phyloP scores from a whole-genome alignment of 2,888 invertebrate species.

The Alloscopus bannaensis region DNA sequence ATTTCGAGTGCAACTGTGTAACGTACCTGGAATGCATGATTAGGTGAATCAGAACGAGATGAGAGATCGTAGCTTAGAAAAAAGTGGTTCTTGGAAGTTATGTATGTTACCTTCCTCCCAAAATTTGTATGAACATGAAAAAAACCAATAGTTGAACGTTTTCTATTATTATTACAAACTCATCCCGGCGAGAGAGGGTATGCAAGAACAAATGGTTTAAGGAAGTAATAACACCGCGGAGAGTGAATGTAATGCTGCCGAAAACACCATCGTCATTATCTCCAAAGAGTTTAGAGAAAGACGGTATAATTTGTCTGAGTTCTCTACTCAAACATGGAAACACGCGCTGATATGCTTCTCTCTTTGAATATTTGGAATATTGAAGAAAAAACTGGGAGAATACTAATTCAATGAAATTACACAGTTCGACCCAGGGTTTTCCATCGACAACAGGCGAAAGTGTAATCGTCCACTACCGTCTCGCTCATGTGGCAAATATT shows the following conservation, averaged over 20 bases:
- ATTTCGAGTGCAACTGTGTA: no score
- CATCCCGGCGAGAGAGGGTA: slow-evolving; percentile 32
- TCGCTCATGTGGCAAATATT: background rate
- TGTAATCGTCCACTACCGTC: no score
- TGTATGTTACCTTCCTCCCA: slow-evolving; percentile 11
- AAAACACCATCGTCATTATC: slow-evolving; percentile 55
- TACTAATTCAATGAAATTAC: background rate
- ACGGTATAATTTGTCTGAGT: slow-evolving; percentile 44
- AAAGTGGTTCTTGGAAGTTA: slow-evolving; percentile 47
- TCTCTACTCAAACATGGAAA: slow-evolving; percentile 22
- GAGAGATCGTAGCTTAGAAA: slow-evolving; percentile 34
- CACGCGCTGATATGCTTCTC: slow-evolving; percentile 40
- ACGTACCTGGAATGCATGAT: no score
- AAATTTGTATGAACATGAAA: background rate
- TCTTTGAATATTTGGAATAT: slow-evolving; percentile 59
- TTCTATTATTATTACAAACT: slow-evolving; percentile 19
- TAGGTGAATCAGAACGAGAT: background rate
- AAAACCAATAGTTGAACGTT: slow-evolving; percentile 9
- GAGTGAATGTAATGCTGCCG: slow-evolving; percentile 47
- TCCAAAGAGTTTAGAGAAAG: slow-evolving; percentile 35
- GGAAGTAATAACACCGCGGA: slow-evolving; percentile 59
- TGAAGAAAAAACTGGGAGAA: slow-evolving; percentile 35
- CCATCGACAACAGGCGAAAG: no score
- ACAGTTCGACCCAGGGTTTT: no score
- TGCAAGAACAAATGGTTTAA: slow-evolving; percentile 53